Evolutionary conservation across 2,888 invertebrate species (phyloP).

Genomic region (Patella ulyssiponensis): DNA sequence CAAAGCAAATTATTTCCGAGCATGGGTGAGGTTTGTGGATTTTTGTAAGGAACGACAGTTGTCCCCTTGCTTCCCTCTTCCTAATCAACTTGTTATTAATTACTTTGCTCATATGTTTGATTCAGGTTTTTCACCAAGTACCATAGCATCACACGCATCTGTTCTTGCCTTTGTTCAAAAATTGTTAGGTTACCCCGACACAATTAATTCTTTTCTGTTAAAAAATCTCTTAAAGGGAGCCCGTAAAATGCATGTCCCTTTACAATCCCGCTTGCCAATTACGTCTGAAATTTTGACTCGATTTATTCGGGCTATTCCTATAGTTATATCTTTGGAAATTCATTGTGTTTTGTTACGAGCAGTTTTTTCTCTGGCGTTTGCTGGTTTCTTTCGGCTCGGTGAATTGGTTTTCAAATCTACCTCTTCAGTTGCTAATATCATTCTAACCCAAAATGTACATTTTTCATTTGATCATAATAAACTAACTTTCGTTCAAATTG

Average conservation of each 20-base stretch:
- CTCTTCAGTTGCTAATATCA: neutral
- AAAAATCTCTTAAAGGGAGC: slow-evolving; percentile 1
- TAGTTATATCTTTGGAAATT: neutral
- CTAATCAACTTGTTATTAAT: neutral
- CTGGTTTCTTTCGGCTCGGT: neutral
- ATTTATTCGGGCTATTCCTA: neutral
- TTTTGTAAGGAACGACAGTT: neutral
- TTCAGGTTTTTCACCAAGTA: neutral
- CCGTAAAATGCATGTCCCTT: neutral
- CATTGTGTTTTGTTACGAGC: neutral
- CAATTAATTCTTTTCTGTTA: neutral
- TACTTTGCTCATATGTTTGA: neutral
- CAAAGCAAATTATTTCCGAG: neutral
- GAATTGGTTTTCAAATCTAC: neutral
- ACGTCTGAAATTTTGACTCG: neutral
- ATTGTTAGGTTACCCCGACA: neutral
- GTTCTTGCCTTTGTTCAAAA: neutral
- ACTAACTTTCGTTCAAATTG: neutral
- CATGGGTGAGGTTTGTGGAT: neutral
- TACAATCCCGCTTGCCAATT: neutral
- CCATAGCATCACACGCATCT: neutral
- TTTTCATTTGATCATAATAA: neutral
- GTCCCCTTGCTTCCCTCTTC: neutral
- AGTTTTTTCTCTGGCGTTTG: neutral
- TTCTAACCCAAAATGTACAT: neutral